Evolutionary conservation across 2,113 vertebrate genomes (phyloP), one percentile per base, ranked within the genome.

Genomic region (Rhea americana): DNA sequence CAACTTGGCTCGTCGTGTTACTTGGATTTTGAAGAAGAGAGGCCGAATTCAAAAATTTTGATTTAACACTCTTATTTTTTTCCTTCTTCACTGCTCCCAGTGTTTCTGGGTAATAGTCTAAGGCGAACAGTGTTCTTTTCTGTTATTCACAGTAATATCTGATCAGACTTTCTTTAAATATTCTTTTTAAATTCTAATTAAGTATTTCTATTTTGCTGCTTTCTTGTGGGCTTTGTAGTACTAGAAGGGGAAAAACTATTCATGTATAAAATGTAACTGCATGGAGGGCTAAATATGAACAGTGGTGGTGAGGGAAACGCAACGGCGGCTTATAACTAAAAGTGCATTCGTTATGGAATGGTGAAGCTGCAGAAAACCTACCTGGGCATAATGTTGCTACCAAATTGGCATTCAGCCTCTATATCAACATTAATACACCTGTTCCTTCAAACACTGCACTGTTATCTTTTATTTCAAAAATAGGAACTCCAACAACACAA

Each of bases 401-500:
- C 53, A 58, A 16, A 58, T 32, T 53, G 58, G 48, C 32, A 0
- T 50, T 62, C 72, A 67, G 58, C 37, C 70, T 8, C 76, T 21
- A 48, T 2, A 1, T 8, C 77, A 75, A 35, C 43, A 26, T 81
- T 78, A 89, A 18, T 72, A n/a, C 13, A 55, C 53, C 61, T 53
- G 5, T 65, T 83, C 74, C 73, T 90, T 66, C 68, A 85, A 25
- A 67, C 37, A 55, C 55, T 70, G 30, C 28, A 20, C 55, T 95
- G 51, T 82, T 93, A 84, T 82, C 87, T 90, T 45, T 37, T 67
- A 30, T 62, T 74, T 85, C 73, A 76, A 37, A 93, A 92, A 68
- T n/a, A 94, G 79, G 79, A 93, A 45, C 68, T 26, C 65, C 32
- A 45, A 9, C 65, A 63, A 28, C 43, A 39, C 56, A 51, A 63